Base-by-base conservation (phyloP, 2,888 invertebrate genomes). In the Pandemis corylana region DNA sequence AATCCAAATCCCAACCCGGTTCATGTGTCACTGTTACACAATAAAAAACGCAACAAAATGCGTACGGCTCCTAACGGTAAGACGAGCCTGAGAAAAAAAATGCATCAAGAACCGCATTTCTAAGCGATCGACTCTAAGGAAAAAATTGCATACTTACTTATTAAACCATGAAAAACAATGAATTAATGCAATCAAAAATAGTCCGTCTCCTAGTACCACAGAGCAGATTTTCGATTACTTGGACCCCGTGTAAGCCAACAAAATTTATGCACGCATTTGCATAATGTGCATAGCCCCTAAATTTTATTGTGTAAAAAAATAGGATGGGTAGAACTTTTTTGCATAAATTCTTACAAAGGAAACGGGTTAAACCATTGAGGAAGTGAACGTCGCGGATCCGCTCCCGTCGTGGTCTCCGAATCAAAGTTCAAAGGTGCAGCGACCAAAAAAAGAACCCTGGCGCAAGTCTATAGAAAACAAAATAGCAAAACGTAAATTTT, bases 181-280 rank as follows among this genome's bases (percentile, higher is more conserved):
- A 77, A 62, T 9, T n/a, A n/a, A 7, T n/a, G 46, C 80, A 84
- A 77, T 49, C 77, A 9, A 89, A 87, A 84, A 74, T 80, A 78
- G 44, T 63, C 82, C 82, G 77, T 89, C 89, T 78, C 7, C 1
- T 63, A 56, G 20, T 12, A 2, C 0, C 28, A 36, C 76, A 88
- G 79, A 80, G 80, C 72, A 77, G 75, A 78, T 77, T 84, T 85
- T 87, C 69, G 66, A 79, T 85, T 71, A 84, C 71, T 81, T 71
- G 41, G 72, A 77, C 74, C 80, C 42, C 73, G 78, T 81, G 84
- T 84, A 85, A 85, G 84, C 89, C 84, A 88, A 87, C 86, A 84
- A 92, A 94, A 93, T 93, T 92, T 94, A 95, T 95, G 94, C 94
- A 86, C 90, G 92, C 94, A 95, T 95, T 95, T 95, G 94, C 95